Base-by-base conservation (phyloP, 2,113 vertebrate species). In the Rhombomys opimus region DNA sequence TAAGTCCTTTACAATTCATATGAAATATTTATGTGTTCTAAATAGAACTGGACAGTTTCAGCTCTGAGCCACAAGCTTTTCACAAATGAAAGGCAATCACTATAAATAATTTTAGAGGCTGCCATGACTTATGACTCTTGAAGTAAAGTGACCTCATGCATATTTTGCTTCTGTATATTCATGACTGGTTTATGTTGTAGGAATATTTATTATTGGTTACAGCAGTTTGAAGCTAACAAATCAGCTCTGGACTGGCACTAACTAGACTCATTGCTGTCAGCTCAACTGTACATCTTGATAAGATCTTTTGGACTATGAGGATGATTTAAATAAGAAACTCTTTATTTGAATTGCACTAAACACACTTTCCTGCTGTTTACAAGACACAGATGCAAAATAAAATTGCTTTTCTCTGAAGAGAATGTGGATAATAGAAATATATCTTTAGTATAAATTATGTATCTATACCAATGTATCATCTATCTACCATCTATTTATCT, bases 1-100 rank as follows among this genome's bases (percentile, higher is more conserved):
- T 94, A 97, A 97, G 98, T 97, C 63, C 97, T 78, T 97, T 65
- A 61, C 63, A 98, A 96, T 90, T 18, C 96, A 93, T 88, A 92
- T n/a, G 90, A 91, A 67, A 77, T 92, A 97, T 96, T 95, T 70
- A 94, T 97, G 46, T 75, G n/a, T 72, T 97, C 54, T 80, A 13
- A 14, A 95, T 87, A 93, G 84, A 90, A 94, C 25, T 90, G 87
- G 75, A 95, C 92, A 95, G 87, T 89, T 96, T 98, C 72, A 95
- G 7, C 54, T 82, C 23, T 93, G 63, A 76, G 35, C 61, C 68
- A 73, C 63, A 93, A 38, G 75, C 6, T 35, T 91, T 98, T 97
- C 94, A 92, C 12, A 97, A 97, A 94, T 95, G 93, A 77, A 93
- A 25, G 63, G 67, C 70, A 96, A 84, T 95, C 68, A 97, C 81